Base-by-base conservation (phyloP, 1,140 invertebrate species). In the Meloidogyne hapla region DNA sequence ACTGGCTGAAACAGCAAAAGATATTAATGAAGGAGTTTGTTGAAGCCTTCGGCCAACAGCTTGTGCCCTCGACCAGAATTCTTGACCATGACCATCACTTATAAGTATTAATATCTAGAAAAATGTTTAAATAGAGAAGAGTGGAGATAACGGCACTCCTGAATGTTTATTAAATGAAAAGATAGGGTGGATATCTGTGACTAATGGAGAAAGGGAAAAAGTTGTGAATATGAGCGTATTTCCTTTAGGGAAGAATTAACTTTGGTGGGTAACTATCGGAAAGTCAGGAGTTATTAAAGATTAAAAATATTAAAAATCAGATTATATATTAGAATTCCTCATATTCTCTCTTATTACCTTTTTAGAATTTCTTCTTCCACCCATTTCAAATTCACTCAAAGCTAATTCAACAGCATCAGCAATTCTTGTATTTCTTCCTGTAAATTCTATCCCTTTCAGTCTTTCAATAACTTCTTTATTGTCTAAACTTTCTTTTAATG, bases 21-120 rank as follows among this genome's bases (percentile, higher is more conserved):
- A 18, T 15, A 26, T 2, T 68, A 68, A 3, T 38, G 73, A 28
- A n/a, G 74, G 33, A 28, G 12, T 33, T 75, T 33, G 48, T 42
- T 48, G 65, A 38, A 28, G 38, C 48, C 66, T 56, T 65, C 67
- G 74, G 8, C 80, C 83, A 38, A 77, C 78, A n/a, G 42, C 48
- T 69, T 83, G 77, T n/a, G 79, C 83, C n/a, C 77, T 63, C 40
- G 66, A 48, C 83, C 83, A 83, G 66, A 84, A 84, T 64, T 83
- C 83, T 73, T 80, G 79, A 10, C 79, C 79, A 48, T 81, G 74
- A 4, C 79, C 79, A 73, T 83, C 81, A 64, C 75, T 85, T 13
- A 83, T 83, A 3, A 83, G 45, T 23, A 85, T 25, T 26, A 83
- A 28, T 38, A 83, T 48, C 83, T 82, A 61, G 61, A 80, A 15